Evolutionary conservation across 2,888 invertebrate genomes (phyloP), one percentile per base, ranked within the genome.

Genomic region (Aleiodes leptofemur): DNA sequence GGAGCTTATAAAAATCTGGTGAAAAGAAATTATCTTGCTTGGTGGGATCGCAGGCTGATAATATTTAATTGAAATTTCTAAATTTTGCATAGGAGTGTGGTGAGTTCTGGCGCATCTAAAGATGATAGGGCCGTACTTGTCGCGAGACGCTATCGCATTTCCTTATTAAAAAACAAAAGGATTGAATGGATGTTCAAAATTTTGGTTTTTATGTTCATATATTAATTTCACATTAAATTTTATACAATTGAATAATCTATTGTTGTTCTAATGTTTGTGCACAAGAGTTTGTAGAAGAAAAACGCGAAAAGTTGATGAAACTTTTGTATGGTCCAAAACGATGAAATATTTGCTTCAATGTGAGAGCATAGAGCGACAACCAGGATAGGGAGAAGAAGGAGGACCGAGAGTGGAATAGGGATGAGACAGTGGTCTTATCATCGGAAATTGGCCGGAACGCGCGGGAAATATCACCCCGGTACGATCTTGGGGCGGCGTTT

Each of bases 371-470:
- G 29, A 64, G 64, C 16, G 64, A 48, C 16, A 16, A 3, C 16
- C 34, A 14, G 16, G 29, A 34, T 16, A 34, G 34, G 34, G 34
- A 34, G 56, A 7, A 43, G 6, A 23, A 9, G 43, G 43, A 64
- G 16, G 16, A n/a, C 14, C 13, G 11, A 23, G 64, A 14, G 38
- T 38, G 43, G 38, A 66, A 43, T 34, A 43, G 29, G 74, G 70
- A 53, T 50, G 61, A 66, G 57, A 72, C 64, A 72, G 72, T 56
- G 68, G 68, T 78, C 73, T 78, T 78, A 78, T 78, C 78, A 76
- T 76, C 78, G 78, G 78, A 78, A 78, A 78, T 78, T 76, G 78
- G 72, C 76, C 74, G 74, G 64, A 78, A 76, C 76, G 72, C 72
- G 51, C 71, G 77, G 34, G 71, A 73, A 73, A 72, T 78, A 68